Conservation (phyloP, 2,888 invertebrate species). For the Emesis furor region DNA sequence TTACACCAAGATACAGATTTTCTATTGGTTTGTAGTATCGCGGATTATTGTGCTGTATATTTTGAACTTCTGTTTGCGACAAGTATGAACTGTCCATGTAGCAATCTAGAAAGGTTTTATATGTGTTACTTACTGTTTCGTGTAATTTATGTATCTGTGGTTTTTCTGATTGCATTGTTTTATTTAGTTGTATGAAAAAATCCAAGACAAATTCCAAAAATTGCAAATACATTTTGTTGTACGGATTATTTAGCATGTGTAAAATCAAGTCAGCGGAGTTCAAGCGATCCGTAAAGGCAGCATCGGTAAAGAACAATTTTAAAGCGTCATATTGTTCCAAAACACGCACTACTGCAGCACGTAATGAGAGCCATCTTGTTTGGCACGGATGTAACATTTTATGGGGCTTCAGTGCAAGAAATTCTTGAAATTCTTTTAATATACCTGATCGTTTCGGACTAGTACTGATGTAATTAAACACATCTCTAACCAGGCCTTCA, state of each 20-base stretch:
- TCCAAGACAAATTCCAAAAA: background rate
- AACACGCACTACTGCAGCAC: background rate
- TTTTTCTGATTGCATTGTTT: background rate
- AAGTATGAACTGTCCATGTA: no score
- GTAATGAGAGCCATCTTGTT: constrained; percentile 7
- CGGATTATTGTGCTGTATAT: no score
- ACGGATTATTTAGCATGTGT: background rate
- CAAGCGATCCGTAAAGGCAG: background rate
- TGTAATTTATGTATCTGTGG: background rate
- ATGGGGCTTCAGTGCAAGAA: constrained; percentile 2
- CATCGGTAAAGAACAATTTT: background rate
- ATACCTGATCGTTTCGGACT: constrained; percentile 1
- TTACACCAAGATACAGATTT: no score
- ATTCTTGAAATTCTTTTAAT: background rate
- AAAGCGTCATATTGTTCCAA: background rate
- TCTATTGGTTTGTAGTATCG: no score
- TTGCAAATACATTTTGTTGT: background rate
- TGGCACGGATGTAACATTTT: background rate
- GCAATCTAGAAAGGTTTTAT: no score
- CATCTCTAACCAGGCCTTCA: background rate
- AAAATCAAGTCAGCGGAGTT: background rate
- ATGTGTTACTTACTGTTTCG: no score
- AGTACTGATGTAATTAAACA: background rate
- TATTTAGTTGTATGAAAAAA: background rate
- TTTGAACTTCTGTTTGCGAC: no score